Evolutionary conservation across 2,797 vertebrate species (phyloP).

Genomic region (Phataginus tricuspis): DNA sequence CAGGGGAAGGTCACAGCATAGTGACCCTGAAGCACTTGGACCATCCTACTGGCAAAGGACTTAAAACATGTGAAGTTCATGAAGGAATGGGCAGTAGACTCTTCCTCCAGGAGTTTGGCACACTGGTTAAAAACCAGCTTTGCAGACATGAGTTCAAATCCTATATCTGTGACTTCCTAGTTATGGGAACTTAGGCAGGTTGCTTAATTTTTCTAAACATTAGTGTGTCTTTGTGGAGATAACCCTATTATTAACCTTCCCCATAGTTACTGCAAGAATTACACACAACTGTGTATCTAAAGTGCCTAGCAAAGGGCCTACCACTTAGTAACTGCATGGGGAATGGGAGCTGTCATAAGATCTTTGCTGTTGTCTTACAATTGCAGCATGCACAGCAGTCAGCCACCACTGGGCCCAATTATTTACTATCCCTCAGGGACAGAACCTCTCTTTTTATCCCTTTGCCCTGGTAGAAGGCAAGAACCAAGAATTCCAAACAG

Average conservation of each 20-base stretch:
- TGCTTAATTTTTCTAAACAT: slow-evolving; percentile 43
- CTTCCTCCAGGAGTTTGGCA: neutral
- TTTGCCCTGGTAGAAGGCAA: slow-evolving; percentile 51
- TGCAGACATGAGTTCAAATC: slow-evolving; percentile 9
- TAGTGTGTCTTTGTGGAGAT: slow-evolving; percentile 10
- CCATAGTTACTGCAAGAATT: neutral
- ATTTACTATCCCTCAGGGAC: neutral
- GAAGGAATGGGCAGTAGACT: neutral
- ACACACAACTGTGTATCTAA: neutral
- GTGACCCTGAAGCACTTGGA: neutral
- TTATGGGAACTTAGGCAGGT: slow-evolving; percentile 49
- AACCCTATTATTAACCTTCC: neutral
- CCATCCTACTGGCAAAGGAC: neutral
- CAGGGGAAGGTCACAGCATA: neutral
- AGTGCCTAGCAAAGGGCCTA: neutral
- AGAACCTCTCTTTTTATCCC: neutral
- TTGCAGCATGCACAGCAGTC: neutral
- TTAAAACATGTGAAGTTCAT: neutral
- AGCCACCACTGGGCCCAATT: slow-evolving; percentile 48
- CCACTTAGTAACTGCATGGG: neutral
- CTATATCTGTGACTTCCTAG: neutral
- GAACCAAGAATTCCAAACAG: slow-evolving; percentile 79
- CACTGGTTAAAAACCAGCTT: neutral
- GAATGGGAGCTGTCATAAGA: neutral
- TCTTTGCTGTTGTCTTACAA: slow-evolving; percentile 12